A percentile compares a stretch with the other conserved stretches of the same genome.
phyloP scores from a whole-genome alignment of 1,140 invertebrate species.

The Eriosoma lanigerum region DNA sequence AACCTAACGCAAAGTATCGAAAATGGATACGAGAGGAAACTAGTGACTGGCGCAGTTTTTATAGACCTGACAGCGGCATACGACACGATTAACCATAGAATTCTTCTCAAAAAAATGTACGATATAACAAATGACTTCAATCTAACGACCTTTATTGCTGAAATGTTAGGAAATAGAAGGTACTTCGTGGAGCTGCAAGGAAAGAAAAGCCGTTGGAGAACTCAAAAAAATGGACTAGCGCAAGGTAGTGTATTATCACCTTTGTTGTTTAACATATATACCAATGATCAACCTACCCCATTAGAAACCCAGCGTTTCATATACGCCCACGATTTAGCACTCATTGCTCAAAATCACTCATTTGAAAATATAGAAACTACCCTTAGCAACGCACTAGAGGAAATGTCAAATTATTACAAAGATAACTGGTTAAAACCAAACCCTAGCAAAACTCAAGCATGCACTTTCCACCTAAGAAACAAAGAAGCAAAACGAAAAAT shows the following conservation, averaged over 20 bases:
- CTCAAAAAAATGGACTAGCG: constrained; percentile 12
- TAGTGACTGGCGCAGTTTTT: no score
- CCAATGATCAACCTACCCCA: background rate
- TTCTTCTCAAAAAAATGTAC: constrained; percentile 1
- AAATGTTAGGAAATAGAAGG: background rate
- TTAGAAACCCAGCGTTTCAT: background rate
- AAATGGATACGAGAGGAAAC: no score
- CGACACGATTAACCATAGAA: constrained; percentile 5
- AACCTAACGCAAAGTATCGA: no score
- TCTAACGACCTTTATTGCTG: background rate
- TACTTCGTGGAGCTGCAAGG: constrained; percentile 7
- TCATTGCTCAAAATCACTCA: background rate
- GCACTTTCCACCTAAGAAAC: constrained; percentile 1
- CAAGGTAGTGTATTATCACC: constrained; percentile 39
- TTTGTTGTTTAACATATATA: constrained; percentile 21
- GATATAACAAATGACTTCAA: background rate
- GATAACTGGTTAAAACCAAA: no score
- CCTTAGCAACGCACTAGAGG: background rate
- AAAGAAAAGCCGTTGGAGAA: constrained; percentile 7
- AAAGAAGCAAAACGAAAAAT: constrained; percentile 11
- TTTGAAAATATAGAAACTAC: constrained; percentile 1
- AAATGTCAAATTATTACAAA: constrained; percentile 14
- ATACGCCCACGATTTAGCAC: background rate
- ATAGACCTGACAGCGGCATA: no score
- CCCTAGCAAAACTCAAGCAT: background rate